Conservation (phyloP, 2,888 invertebrate genomes). For the Ornithoptera priamus region DNA sequence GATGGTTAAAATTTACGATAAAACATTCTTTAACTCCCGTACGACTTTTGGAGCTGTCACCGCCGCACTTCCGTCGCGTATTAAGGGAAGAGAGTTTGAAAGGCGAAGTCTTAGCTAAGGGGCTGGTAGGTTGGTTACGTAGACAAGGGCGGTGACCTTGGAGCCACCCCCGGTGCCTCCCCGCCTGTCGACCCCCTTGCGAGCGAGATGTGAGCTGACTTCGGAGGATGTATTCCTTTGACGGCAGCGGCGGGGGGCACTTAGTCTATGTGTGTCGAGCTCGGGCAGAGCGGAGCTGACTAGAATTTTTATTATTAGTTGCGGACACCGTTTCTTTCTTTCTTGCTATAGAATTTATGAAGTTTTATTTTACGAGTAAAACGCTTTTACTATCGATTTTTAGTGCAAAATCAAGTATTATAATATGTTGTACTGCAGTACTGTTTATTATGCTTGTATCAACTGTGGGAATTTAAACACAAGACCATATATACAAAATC, state of each 20-base stretch:
- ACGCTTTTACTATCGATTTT: too few relatives aligned
- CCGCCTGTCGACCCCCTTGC: slow-evolving; percentile 31
- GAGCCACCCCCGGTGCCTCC: slow-evolving; percentile 38
- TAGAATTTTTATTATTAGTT: slow-evolving; percentile 27
- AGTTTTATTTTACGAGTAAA: slow-evolving; percentile 12
- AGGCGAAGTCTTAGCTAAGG: slow-evolving; percentile 66
- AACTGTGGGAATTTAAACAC: too few relatives aligned
- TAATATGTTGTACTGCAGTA: too few relatives aligned
- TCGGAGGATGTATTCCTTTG: slow-evolving; percentile 60
- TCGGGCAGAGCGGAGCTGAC: slow-evolving; percentile 17
- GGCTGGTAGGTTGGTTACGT: slow-evolving; percentile 61
- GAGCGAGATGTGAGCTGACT: slow-evolving; percentile 65
- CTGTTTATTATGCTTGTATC: too few relatives aligned
- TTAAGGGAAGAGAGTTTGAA: slow-evolving; percentile 55
- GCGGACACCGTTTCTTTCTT: slow-evolving; percentile 27
- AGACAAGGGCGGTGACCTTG: slow-evolving; percentile 76
- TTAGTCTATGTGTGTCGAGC: slow-evolving; percentile 6
- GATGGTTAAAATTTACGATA: too few relatives aligned
- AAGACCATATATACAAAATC: too few relatives aligned
- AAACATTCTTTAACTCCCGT: too few relatives aligned
- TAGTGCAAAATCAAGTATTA: too few relatives aligned
- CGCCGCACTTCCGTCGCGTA: slow-evolving; percentile 1
- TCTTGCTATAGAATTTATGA: background rate
- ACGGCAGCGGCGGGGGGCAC: slow-evolving; percentile 39
- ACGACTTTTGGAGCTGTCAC: background rate